Evolutionary conservation across 2,888 invertebrate genomes (phyloP).

Genomic region (Altica lythri): DNA sequence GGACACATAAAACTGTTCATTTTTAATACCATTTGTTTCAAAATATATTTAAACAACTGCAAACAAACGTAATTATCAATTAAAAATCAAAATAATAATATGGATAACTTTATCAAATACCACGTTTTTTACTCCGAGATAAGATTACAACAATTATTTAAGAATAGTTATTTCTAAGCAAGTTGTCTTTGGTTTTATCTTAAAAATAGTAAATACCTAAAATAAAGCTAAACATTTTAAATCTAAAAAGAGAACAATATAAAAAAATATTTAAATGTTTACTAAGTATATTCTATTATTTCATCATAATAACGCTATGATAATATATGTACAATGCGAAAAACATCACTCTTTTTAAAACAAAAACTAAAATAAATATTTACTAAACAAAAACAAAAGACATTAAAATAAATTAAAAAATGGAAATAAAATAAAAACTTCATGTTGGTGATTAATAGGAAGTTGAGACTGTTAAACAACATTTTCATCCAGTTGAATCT

Average conservation of each 20-base stretch:
- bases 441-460: constrained; percentile 29
- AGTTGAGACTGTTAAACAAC: constrained; percentile 27
- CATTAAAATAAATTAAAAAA: constrained; percentile 13
- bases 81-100: too few species aligned
- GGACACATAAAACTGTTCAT: too few species aligned
- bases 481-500: constrained; percentile 28
- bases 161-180: constrained; percentile 17
- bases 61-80: too few species aligned
- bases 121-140: too few species aligned
- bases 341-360: constrained; percentile 3
- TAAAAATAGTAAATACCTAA: neutral
- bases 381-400: constrained; percentile 12
- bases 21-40: too few species aligned
- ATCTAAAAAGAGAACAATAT: neutral
- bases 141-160: neutral
- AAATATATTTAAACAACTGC: too few species aligned
- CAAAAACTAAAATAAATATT: constrained; percentile 15
- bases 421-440: constrained; percentile 23
- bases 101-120: too few species aligned
- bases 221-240: neutral
- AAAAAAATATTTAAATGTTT: neutral
- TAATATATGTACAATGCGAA: constrained; percentile 13
- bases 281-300: neutral
- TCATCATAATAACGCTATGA: constrained; percentile 9
- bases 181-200: constrained; percentile 23